Evolutionary conservation across 2,797 vertebrate species (phyloP).

Genomic region (Brotula barbata): DNA sequence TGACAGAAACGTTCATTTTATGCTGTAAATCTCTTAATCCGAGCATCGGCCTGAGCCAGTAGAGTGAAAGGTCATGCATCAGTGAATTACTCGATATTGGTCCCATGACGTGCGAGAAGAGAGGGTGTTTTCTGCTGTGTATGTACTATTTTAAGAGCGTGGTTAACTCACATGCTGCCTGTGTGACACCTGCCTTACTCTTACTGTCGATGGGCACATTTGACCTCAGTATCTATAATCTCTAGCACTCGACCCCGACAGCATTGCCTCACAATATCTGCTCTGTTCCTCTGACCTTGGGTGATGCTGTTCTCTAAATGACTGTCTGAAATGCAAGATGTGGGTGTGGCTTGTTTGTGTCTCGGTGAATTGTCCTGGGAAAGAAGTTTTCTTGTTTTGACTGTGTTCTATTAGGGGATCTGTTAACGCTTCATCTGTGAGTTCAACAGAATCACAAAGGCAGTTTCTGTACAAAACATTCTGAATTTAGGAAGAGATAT

Average conservation of each 20-base stretch:
- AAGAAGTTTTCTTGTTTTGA: neutral
- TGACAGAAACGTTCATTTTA: conserved; percentile 13
- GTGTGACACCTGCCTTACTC: conserved; percentile 37
- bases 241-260: conserved; percentile 9
- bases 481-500: conserved; percentile 37
- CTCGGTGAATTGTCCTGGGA: too few relatives aligned
- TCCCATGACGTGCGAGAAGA: conserved; percentile 51
- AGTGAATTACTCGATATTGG: conserved; percentile 15
- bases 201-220: conserved; percentile 28
- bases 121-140: neutral
- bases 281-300: conserved; percentile 20
- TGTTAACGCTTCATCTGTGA: neutral
- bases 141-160: conserved; percentile 40
- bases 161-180: conserved; percentile 56
- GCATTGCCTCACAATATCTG: conserved; percentile 22
- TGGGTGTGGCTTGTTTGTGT: neutral
- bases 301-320: conserved; percentile 36
- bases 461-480: conserved; percentile 6
- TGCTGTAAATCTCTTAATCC: conserved; percentile 45
- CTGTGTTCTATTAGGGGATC: neutral
- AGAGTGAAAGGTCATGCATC: conserved; percentile 42
- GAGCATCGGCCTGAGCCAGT: neutral
- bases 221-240: conserved; percentile 31
- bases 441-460: neutral
- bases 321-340: conserved; percentile 16